Conservation (phyloP, 1,140 invertebrate species). For the Scaptomyza hsui region DNA sequence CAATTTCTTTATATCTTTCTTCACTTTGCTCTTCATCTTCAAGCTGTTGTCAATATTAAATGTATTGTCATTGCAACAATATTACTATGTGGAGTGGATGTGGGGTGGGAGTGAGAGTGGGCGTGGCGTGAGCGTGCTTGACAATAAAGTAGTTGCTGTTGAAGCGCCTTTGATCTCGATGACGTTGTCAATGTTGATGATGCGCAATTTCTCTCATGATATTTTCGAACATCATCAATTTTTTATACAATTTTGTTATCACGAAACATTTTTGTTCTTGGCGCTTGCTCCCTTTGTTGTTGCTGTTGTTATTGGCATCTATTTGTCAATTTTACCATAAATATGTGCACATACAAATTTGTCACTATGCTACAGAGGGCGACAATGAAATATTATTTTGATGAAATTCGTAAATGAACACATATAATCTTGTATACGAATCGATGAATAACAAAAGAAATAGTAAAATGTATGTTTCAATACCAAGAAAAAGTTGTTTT, state of each 20-base stretch:
- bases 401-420: constrained; percentile 9
- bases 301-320: constrained; percentile 22
- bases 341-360: constrained; percentile 38
- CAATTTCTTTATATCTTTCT: constrained; percentile 40
- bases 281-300: constrained; percentile 14
- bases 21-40: constrained; percentile 22
- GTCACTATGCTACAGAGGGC: constrained; percentile 19
- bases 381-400: constrained; percentile 5
- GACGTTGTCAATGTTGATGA: constrained; percentile 63
- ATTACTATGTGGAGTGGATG: constrained; percentile 1
- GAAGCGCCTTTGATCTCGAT: constrained; percentile 69
- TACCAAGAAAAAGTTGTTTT: too few species aligned
- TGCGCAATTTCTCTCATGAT: constrained; percentile 66
- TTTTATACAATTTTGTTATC: constrained; percentile 43
- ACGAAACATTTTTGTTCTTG: constrained; percentile 17
- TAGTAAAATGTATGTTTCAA: not conserved
- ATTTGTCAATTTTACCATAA: constrained; percentile 35
- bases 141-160: constrained; percentile 54
- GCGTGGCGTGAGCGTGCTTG: constrained; percentile 23
- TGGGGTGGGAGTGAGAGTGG: not conserved
- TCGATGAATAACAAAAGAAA: not conserved
- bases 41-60: constrained; percentile 60
- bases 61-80: constrained; percentile 68
- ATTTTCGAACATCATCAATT: constrained; percentile 76
- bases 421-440: constrained; percentile 2